These are phyloP conservation scores for Trachelus stipa DNA, from an alignment of 2,888 invertebrate genomes.

Conservation along the genomic window DNA sequence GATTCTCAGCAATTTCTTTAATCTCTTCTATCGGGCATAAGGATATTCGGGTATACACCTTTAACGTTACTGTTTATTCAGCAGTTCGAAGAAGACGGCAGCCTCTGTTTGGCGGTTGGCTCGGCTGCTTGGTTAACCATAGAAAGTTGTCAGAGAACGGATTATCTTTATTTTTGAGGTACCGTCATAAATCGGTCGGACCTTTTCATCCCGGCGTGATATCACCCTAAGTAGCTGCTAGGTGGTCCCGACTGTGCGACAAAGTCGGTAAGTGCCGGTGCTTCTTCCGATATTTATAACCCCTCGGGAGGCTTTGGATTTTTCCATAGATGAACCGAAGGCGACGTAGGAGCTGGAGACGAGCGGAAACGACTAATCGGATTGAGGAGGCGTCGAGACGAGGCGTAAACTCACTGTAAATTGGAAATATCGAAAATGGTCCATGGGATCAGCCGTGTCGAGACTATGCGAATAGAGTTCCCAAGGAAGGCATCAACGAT, in stretches of 20 bases:
- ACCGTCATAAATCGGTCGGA: constrained; percentile 30
- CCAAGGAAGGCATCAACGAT: neutral
- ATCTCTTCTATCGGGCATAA: neutral
- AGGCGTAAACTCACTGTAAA: neutral
- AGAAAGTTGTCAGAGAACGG: constrained; percentile 26
- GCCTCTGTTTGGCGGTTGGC: neutral
- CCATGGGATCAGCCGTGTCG: neutral
- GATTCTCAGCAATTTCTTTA: neutral
- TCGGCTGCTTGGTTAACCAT: neutral
- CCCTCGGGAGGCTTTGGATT: neutral
- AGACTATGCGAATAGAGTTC: neutral
- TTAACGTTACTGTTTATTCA: neutral
- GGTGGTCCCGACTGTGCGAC: constrained; percentile 28
- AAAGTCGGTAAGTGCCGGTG: neutral
- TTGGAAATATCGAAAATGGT: neutral
- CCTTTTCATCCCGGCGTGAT: constrained; percentile 32
- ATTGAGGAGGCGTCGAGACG: neutral
- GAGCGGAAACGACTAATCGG: neutral
- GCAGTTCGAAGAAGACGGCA: neutral
- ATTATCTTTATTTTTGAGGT: constrained; percentile 39
- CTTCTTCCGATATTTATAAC: neutral
- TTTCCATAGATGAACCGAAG: neutral
- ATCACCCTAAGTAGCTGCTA: constrained; percentile 28
- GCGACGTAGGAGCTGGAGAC: neutral
- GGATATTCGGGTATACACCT: neutral